Evolutionary conservation across 2,797 vertebrate genomes (phyloP), one percentile per base, ranked within the genome.

Genomic region (Platalea minor): DNA sequence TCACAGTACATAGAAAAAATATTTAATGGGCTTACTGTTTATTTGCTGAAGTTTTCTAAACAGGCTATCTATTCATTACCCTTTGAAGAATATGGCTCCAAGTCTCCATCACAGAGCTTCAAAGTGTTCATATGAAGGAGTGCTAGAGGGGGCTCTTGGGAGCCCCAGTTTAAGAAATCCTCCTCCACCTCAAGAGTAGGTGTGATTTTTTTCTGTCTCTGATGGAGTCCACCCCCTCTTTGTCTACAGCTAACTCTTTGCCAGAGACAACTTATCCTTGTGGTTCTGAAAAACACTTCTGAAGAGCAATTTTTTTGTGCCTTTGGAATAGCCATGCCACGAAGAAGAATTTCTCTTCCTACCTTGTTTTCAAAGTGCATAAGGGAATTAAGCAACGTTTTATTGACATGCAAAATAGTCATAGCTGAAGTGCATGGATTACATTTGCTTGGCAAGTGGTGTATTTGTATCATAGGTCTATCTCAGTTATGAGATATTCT

Each of bases 41-140:
- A 56, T 91, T 95, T 75, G 14, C 10, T 86, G 72, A 94, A 88
- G 70, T 70, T 91, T 35, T 86, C 83, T 94, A 89, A 93, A 88
- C 28, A 89, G 70, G 46, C 33, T 88, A 85, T 88, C 41, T 64
- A n/a, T 37, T 87, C 31, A 25, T 59, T 73, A 68, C n/a, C 5
- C 89, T 97, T 97, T 97, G 96, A 96, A 96, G 91, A 97, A 77
- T 60, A 91, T 78, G 78, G 33, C 60, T 93, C 9, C 78, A 92
- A 61, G 56, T 91, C 46, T 95, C 73, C 75, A 89, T 56, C 80
- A 80, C 51, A 81, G 72, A 95, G 94, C 85, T 97, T 97, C 97
- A 97, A 97, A 97, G 94, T 2, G 0, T 59, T 93, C 39, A 11
- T 69, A 85, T 65, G 86, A 75, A 50, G 46, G 63, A 94, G 56